Percentiles rank a stretch among this genome's conserved stretches.
phyloP scores from a whole-genome alignment of 2,113 vertebrate genomes.

The Pteruthius melanotis region DNA sequence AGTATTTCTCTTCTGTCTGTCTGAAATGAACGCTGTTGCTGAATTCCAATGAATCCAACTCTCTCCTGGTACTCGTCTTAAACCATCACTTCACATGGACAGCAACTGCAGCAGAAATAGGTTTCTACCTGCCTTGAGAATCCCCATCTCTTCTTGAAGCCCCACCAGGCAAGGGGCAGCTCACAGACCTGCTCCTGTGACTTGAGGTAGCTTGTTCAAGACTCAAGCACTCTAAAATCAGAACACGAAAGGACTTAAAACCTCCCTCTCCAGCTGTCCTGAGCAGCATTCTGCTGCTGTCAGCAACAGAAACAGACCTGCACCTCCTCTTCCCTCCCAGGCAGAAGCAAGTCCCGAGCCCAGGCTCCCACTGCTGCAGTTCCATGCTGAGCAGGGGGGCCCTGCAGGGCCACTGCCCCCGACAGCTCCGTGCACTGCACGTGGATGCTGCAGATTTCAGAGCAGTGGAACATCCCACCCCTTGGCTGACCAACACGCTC shows the following conservation, averaged over 20 bases:
- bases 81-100: fast-evolving
- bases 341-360: background rate
- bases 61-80: background rate
- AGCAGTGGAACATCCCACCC: background rate
- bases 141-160: background rate
- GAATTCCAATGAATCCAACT: background rate
- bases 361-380: background rate
- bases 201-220: background rate
- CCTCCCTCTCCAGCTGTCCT: background rate
- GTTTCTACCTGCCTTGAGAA: background rate
- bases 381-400: background rate
- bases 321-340: background rate
- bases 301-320: background rate
- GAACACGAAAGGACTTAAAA: background rate
- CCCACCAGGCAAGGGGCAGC: background rate
- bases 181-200: background rate
- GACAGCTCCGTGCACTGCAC: background rate
- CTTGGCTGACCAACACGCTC: background rate
- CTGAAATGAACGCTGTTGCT: background rate
- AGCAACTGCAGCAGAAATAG: background rate
- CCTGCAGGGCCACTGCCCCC: fast-evolving
- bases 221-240: background rate
- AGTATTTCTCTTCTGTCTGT: background rate
- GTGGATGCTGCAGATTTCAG: background rate
- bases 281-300: background rate